Base-by-base conservation (phyloP, 2,113 vertebrate species). In the Fulica atra region DNA sequence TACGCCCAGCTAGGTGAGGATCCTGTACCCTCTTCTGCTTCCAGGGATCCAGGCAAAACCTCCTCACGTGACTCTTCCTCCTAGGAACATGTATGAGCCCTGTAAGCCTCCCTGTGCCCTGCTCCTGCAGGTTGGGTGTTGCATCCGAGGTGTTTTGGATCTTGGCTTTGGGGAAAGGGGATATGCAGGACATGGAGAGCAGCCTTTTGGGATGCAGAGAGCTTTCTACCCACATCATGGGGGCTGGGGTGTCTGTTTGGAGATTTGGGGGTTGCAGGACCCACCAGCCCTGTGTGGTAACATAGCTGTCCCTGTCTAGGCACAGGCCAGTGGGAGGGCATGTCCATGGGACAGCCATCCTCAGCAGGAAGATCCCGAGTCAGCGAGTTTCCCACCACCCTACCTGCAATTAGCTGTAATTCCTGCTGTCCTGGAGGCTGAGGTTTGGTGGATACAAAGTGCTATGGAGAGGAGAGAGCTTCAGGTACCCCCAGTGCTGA, bases 181-280 rank as follows among this genome's bases (percentile, higher is more conserved):
- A 36, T n/a, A 16, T 16, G 2, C 0, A 0, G 60, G 19, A 38
- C 15, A 6, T 0, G 0, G 29, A 80, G 68, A 81, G 31, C 14
- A 9, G 7, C 19, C 15, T 38, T 42, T 35, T 59, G 56, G 69
- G 24, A 29, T 40, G n/a, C 78, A 93, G 53, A 86, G 50, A 63
- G 19, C 7, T 89, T 79, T 28, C 33, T 33, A 38, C 1, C 4
- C 5, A 16, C 16, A 6, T 33, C 44, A 18, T 7, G 4, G 36
- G 44, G 17, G 33, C 38, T 46, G 28, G 21, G 17, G 12, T 40
- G 61, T 40, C 54, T 15, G 15, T 71, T 20, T 31, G 31, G 79
- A 70, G n/a, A 65, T 59, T 9, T 38, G 21, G 24, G 28, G 23
- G 36, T 33, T 68, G 63, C 3, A 87, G 48, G 40, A 70, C 26